Conservation (phyloP, 2,113 vertebrate genomes). For the Azemiops feae region DNA sequence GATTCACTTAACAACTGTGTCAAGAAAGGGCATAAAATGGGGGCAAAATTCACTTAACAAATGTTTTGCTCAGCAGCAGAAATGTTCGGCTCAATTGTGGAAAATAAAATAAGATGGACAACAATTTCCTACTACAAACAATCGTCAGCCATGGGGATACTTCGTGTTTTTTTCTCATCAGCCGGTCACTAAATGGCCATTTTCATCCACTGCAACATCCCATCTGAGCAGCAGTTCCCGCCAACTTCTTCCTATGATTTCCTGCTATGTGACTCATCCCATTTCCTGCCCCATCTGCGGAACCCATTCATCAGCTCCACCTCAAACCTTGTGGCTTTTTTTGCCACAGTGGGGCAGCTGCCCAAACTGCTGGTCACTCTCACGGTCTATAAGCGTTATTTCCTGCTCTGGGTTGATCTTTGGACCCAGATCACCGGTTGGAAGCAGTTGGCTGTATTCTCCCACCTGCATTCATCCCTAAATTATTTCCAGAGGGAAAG, state of each 20-base stretch:
- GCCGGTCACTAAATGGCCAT: not conserved
- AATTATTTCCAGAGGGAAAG: not conserved
- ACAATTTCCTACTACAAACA: not conserved
- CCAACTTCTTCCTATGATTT: not conserved
- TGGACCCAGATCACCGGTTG: not conserved
- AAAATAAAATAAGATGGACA: not conserved
- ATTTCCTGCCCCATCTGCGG: not conserved
- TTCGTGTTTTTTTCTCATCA: not conserved
- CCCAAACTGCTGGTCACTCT: not conserved
- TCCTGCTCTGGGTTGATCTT: not conserved
- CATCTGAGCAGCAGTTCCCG: not conserved
- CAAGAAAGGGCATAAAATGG: too few species aligned
- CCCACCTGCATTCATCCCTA: not conserved
- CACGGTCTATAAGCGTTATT: not conserved
- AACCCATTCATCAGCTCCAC: not conserved
- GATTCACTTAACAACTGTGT: too few species aligned
- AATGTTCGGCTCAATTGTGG: too few species aligned
- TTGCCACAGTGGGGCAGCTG: not conserved
- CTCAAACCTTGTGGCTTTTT: not conserved
- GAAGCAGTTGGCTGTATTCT: too few species aligned
- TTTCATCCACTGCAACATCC: not conserved
- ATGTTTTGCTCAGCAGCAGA: too few species aligned
- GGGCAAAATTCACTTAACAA: too few species aligned
- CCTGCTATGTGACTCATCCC: too few species aligned
- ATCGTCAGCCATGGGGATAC: not conserved